These are phyloP conservation scores for Bombus terrestris DNA, from an alignment of 1,140 invertebrate species.

Conservation along the genomic window DNA sequence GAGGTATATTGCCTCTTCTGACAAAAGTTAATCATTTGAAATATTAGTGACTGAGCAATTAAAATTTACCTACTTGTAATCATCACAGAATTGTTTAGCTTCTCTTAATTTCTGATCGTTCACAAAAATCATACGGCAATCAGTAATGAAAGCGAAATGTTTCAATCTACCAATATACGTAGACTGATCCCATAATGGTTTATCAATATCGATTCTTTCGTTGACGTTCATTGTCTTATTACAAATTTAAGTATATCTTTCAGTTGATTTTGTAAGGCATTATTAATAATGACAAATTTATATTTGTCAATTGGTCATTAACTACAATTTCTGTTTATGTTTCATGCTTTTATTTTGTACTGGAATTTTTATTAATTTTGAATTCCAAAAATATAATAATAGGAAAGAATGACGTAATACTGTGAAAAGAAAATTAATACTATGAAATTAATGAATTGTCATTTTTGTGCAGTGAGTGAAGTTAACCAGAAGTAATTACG, in stretches of 20 bases:
- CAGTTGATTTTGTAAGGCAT: not conserved
- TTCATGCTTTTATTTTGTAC: not conserved
- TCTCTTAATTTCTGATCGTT: constrained; percentile 82
- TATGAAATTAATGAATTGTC: not conserved
- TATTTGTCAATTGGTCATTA: not conserved
- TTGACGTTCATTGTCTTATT: not conserved
- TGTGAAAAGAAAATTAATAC: not conserved
- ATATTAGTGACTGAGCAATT: not conserved
- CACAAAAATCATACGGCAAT: constrained; percentile 85
- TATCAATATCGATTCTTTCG: constrained; percentile 82
- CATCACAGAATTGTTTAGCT: constrained; percentile 83
- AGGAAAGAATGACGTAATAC: not conserved
- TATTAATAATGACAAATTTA: not conserved
- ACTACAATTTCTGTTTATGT: not conserved
- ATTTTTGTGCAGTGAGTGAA: not conserved
- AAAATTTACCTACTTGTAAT: constrained; percentile 82
- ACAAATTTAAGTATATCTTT: not conserved
- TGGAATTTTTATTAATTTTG: not conserved
- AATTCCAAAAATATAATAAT: not conserved
- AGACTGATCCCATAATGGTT: constrained; percentile 85
- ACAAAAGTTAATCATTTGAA: not conserved
- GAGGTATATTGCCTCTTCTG: constrained; percentile 20
- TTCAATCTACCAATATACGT: constrained; percentile 86
- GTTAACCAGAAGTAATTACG: constrained; percentile 9
- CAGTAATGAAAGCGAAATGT: constrained; percentile 87